Evolutionary conservation across 2,113 vertebrate species (phyloP), one percentile per base, ranked within the genome.

Genomic region (Polyodon spathula): DNA sequence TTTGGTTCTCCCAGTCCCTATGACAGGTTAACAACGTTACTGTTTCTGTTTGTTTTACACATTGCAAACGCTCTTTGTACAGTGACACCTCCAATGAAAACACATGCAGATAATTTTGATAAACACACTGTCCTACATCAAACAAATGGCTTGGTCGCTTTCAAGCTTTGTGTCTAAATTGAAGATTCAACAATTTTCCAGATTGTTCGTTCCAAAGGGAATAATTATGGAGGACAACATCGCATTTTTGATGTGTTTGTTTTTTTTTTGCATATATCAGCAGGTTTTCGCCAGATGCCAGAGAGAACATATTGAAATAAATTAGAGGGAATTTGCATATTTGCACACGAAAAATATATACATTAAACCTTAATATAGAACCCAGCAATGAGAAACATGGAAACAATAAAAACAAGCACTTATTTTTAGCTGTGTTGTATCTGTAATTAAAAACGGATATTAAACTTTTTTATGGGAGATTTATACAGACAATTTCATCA

Each of bases 321-420:
- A 59, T 59, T 43, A 44, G 10, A 17, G 58, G 7, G 41, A 43
- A 59, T 59, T 46, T 59, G 3, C 58, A 44, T 59, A 27, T 59
- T 27, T 59, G 58, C 40, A 59, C 41, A 59, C 15, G 41, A 43
- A 37, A 40, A 6, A 44, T 8, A 44, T 7, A 44, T 7, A 44
- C 43, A 44, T 44, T 44, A 44, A 44, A 12, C 43, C 43, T 8
- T 44, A 44, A 44, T 44, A 8, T 44, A 44, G 43, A 8, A 44
- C 43, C 43, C 12, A 2, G 7, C 7, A 8, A 8, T 7, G 43
- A 44, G 7, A 44, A 44, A 44, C 12, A 44, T 44, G 43, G 7
- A 44, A 44, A 7, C 7, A 44, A 7, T 44, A 12, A 44, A 44
- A 44, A 44, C 43, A 44, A 44, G 43, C 43, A 7, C 43, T 44